Evolutionary conservation across 2,888 invertebrate species (phyloP).

Genomic region (Hecatera dysodea): DNA sequence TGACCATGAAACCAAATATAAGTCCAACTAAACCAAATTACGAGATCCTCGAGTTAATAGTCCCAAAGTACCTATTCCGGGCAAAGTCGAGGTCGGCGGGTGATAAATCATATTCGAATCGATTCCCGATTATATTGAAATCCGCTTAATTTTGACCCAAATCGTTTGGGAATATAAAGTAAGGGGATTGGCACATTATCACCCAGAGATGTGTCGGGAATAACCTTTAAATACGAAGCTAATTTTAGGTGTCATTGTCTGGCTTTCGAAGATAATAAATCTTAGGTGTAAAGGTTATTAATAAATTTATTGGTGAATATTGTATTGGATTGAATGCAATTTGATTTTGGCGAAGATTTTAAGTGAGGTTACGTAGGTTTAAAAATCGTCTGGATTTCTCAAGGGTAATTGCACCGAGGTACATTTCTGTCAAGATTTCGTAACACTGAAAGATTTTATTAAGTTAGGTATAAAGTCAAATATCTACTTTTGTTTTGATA

Average conservation of each 20-base stretch:
- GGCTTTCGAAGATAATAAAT: conserved; percentile 1
- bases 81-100: conserved; percentile 41
- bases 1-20: conserved; percentile 5
- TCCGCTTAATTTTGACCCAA: conserved; percentile 64
- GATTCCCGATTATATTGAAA: conserved; percentile 68
- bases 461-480: neutral
- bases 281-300: neutral
- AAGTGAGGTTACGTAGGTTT: neutral
- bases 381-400: neutral
- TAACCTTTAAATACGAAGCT: conserved; percentile 18
- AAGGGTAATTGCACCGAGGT: neutral
- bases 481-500: no score
- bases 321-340: conserved; percentile 18
- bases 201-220: conserved; percentile 26
- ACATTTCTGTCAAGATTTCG: neutral
- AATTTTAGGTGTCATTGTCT: conserved; percentile 18
- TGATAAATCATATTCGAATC: conserved; percentile 68
- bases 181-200: conserved; percentile 39
- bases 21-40: conserved; percentile 38
- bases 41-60: conserved; percentile 31
- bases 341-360: neutral
- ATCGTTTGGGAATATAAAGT: conserved; percentile 59
- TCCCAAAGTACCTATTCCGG: conserved; percentile 28
- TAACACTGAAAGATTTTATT: neutral
- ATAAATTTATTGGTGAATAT: conserved; percentile 6